phyloP scores from a whole-genome alignment of 2,888 invertebrate genomes.

The Molanna angustata region DNA sequence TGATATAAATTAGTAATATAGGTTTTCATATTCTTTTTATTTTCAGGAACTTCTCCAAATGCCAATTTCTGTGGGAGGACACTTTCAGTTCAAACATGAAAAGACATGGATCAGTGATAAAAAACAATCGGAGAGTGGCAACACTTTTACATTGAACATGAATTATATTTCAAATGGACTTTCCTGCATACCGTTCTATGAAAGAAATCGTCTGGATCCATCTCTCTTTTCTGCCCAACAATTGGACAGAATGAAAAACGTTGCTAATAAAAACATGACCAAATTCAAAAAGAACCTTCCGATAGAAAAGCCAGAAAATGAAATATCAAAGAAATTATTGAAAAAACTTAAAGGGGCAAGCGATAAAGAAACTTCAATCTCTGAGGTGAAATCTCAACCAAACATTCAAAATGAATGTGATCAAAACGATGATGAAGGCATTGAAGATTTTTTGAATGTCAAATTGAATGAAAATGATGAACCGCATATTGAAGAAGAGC shows the following conservation, averaged over 20 bases:
- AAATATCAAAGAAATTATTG: neutral
- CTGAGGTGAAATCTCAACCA: neutral
- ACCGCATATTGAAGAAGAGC: constrained; percentile 2
- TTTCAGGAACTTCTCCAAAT: constrained; percentile 49
- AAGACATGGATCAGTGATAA: constrained; percentile 48
- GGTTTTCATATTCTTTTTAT: neutral
- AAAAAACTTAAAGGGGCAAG: constrained; percentile 4
- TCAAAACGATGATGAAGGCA: neutral
- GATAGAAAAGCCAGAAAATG: constrained; percentile 11
- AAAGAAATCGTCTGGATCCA: constrained; percentile 44
- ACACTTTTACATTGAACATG: constrained; percentile 50
- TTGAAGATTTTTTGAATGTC: no score
- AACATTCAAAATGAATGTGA: neutral
- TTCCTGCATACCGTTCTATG: constrained; percentile 47
- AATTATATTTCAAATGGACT: constrained; percentile 44
- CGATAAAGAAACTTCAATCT: neutral
- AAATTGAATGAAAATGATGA: neutral
- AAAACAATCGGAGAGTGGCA: constrained; percentile 46
- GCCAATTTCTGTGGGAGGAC: constrained; percentile 47
- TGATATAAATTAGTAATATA: no score
- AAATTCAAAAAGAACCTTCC: constrained; percentile 20
- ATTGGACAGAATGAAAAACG: constrained; percentile 45
- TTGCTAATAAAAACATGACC: constrained; percentile 43
- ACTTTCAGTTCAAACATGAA: constrained; percentile 55
- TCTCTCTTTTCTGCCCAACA: constrained; percentile 44